These are phyloP conservation scores for Cyprinodon variegatus DNA, from an alignment of 2,113 vertebrate species.

Conservation along the genomic window DNA sequence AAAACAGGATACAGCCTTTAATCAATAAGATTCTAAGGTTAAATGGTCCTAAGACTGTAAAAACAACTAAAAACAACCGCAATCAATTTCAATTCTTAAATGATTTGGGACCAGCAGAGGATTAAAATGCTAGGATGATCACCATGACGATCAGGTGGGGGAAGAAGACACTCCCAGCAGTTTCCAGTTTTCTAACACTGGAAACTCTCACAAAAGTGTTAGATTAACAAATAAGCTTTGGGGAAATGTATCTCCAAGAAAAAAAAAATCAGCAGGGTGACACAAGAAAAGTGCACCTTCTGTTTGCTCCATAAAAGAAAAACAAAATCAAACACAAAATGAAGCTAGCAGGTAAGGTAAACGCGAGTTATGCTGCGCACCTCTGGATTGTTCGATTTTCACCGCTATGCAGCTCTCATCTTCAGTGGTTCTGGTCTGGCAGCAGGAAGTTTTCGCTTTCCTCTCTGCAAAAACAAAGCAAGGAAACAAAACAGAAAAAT, in stretches of 20 bases:
- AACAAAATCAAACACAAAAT: neutral
- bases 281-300: neutral
- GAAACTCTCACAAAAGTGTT: neutral
- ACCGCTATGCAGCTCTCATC: conserved; percentile 77
- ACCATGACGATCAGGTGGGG: too few relatives aligned
- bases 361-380: conserved; percentile 37
- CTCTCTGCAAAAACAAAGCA: conserved; percentile 68
- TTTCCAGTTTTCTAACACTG: too few relatives aligned
- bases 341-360: neutral
- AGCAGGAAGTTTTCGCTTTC: conserved; percentile 66
- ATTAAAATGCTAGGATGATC: too few relatives aligned
- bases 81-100: neutral
- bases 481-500: neutral
- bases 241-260: too few relatives aligned
- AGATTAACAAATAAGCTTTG: too few relatives aligned
- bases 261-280: neutral
- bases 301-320: neutral
- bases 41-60: neutral
- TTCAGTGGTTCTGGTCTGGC: conserved; percentile 63
- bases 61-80: neutral
- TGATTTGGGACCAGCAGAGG: neutral
- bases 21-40: neutral
- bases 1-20: neutral
- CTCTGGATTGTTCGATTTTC: conserved; percentile 76
- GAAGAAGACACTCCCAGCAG: neutral